phyloP scores from a whole-genome alignment of 2,797 vertebrate species.

The Alectoris magna region DNA sequence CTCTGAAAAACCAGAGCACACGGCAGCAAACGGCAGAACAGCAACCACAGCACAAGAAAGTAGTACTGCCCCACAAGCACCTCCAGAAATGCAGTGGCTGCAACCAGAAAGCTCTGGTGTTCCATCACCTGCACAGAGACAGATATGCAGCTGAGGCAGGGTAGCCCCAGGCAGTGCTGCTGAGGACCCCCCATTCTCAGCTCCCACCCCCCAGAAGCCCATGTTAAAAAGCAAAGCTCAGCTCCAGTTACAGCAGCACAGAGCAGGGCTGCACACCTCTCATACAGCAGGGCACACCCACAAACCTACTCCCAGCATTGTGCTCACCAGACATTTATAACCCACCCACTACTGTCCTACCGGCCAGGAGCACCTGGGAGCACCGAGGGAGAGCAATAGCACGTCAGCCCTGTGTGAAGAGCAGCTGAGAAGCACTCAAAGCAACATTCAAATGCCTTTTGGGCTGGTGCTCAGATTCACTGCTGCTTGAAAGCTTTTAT shows the following conservation, averaged over 20 bases:
- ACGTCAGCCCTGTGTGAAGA: not conserved
- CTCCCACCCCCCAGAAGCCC: not conserved
- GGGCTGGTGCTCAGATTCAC: not conserved
- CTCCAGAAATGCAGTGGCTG: rapidly evolving
- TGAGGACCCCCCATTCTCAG: rapidly evolving
- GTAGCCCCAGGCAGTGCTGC: rapidly evolving
- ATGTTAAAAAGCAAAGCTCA: not conserved
- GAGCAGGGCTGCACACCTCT: rapidly evolving
- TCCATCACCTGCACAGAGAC: too few species aligned
- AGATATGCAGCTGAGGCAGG: too few species aligned
- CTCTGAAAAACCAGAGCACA: rapidly evolving
- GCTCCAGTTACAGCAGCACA: rapidly evolving
- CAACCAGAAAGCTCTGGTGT: not conserved
- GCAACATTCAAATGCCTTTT: not conserved
- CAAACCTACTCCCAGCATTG: rapidly evolving
- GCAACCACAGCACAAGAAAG: too few species aligned
- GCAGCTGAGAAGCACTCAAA: not conserved
- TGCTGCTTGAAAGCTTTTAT: not conserved
- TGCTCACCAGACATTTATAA: not conserved
- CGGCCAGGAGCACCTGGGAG: not conserved
- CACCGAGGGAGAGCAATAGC: not conserved
- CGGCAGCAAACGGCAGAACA: rapidly evolving
- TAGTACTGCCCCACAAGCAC: rapidly evolving
- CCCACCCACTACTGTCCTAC: not conserved
- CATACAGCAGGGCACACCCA: not conserved